These are phyloP conservation scores for Rhagophthalmus giganteus DNA, from an alignment of 2,888 invertebrate genomes.

Conservation along the genomic window DNA sequence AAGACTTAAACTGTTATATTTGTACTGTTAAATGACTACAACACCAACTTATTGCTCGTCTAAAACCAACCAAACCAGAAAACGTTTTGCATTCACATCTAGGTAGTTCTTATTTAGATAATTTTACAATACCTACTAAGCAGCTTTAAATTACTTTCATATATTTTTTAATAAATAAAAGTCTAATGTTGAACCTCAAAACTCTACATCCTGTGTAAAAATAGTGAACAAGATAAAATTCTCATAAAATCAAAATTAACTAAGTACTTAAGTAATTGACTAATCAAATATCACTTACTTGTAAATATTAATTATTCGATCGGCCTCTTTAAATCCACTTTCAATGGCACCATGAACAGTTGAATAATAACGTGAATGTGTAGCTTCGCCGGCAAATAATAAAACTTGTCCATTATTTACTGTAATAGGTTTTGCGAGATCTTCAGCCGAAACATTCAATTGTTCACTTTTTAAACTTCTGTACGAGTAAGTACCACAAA, in stretches of 20 bases:
- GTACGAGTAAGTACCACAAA: conserved; percentile 73
- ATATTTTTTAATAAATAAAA: too few species aligned
- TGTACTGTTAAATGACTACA: too few species aligned
- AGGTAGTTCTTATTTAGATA: too few species aligned
- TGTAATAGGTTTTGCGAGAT: conserved; percentile 64
- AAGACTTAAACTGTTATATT: too few species aligned
- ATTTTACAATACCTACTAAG: too few species aligned
- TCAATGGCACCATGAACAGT: conserved; percentile 63
- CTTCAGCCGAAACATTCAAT: conserved; percentile 57
- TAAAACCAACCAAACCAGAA: too few species aligned
- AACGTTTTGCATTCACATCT: too few species aligned
- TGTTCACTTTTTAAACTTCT: conserved; percentile 59
- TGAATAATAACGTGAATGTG: conserved; percentile 56
- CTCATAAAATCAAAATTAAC: neutral
- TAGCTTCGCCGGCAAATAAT: conserved; percentile 67
- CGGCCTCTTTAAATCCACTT: conserved; percentile 60
- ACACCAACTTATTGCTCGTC: too few species aligned
- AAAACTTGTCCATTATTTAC: conserved; percentile 56
- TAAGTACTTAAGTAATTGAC: neutral
- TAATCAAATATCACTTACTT: conserved; percentile 35
- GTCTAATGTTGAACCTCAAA: too few species aligned
- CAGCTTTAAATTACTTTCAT: too few species aligned
- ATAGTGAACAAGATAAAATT: too few species aligned
- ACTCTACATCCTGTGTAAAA: too few species aligned
- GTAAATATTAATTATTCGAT: conserved; percentile 51